Evolutionary conservation across 2,888 invertebrate species (phyloP), one percentile per base, ranked within the genome.

Genomic region (Hirtodrosophila cameraria): DNA sequence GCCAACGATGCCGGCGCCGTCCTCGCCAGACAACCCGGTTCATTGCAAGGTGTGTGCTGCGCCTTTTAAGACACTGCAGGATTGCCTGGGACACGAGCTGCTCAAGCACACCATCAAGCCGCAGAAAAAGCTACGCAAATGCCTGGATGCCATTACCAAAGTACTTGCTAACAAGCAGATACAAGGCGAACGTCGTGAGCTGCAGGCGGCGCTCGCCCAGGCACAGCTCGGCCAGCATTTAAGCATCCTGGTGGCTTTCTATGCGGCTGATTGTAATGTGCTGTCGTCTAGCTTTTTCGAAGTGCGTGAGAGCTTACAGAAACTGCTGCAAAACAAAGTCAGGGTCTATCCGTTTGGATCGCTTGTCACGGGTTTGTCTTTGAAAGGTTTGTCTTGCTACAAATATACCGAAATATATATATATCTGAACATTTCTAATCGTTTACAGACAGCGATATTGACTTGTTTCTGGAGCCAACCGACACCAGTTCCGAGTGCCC

Each of bases 331-430:
- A 53, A 80, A 80, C 0, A 20, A 35, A 4, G 72, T 86, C 1
- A 63, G 75, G 31, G 91, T 92, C 2, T 88, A 91, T 60, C 93
- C 94, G 2, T 96, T 95, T 90, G 96, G 96, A 2, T 96, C 96
- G 0, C 93, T 94, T 27, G 92, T 94, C 1, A 95, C 94, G 1
- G 95, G 94, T 2, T 91, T 96, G 43, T 94, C 94, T 39, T 93
- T 95, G 57, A 93, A 92, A 85, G 90, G 92, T 75, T 64, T 71
- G 81, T 65, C 5, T 5, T n/a, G 1, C 5, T n/a, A n/a, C 3
- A 0, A 1, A 9, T 2, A 2, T 27, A 23, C 20, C 0, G 0
- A 0, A 18, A 2, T 33, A 27, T 20, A n/a, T 16, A 16, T 11
- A 25, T 36, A 50, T 28, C 12, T 27, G 7, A 13, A 3, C 1